These are phyloP conservation scores for Cyclophora punctaria DNA, from an alignment of 2,888 invertebrate genomes.

Conservation along the genomic window DNA sequence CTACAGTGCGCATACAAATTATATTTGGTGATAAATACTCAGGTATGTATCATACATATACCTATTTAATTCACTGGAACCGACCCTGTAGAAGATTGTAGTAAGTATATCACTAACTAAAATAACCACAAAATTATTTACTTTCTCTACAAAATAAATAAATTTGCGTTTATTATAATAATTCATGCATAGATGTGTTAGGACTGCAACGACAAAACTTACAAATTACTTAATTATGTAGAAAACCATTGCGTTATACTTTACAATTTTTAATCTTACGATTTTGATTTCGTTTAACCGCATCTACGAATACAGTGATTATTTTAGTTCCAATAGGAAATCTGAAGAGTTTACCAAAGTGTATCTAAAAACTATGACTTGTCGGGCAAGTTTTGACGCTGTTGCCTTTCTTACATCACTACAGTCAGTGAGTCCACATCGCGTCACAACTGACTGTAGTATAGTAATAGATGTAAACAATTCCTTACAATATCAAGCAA, in stretches of 20 bases:
- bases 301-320: not conserved
- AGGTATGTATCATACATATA: not conserved
- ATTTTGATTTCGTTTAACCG: too few species aligned
- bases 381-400: not conserved
- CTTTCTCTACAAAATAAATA: not conserved
- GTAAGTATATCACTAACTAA: not conserved
- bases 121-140: not conserved
- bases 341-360: slow-evolving; percentile 2
- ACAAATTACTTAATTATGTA: not conserved
- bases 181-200: not conserved
- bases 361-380: too few species aligned
- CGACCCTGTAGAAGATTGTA: not conserved
- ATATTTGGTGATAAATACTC: not conserved
- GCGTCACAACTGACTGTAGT: not conserved
- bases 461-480: slow-evolving; percentile 3
- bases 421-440: too few species aligned
- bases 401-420: too few species aligned
- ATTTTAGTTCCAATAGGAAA: not conserved
- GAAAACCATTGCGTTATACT: too few species aligned
- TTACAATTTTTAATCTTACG: too few species aligned
- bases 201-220: not conserved
- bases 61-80: not conserved
- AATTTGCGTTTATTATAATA: not conserved
- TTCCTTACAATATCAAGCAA: slow-evolving; percentile 18
- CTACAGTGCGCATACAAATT: not conserved